phyloP scores from a whole-genome alignment of 2,797 vertebrate genomes.

The Lutjanus argentimaculatus region DNA sequence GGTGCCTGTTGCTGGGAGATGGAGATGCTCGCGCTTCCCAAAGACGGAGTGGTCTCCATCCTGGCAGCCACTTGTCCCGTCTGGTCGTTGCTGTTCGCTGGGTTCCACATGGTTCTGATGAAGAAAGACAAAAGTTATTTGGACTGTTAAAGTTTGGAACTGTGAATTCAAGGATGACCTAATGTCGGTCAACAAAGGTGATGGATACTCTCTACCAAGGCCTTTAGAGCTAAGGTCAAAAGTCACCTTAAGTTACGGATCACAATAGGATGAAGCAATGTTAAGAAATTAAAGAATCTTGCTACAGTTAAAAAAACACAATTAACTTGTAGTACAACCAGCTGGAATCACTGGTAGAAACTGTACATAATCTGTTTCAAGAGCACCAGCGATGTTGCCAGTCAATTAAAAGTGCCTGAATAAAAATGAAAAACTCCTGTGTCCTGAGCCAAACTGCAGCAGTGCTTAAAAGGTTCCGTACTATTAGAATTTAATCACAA shows the following conservation, averaged over 20 bases:
- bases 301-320: no score
- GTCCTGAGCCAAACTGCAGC: not conserved
- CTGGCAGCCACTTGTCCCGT: constrained; percentile 92
- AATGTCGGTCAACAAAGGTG: not conserved
- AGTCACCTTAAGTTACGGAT: not conserved
- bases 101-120: constrained; percentile 92
- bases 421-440: no score
- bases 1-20: constrained; percentile 95
- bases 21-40: constrained; percentile 95
- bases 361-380: not conserved
- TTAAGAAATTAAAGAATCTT: no score
- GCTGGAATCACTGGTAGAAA: no score
- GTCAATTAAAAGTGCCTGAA: no score
- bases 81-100: constrained; percentile 88
- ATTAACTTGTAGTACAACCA: no score
- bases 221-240: not conserved
- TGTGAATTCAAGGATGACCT: not conserved
- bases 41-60: constrained; percentile 95
- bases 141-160: not conserved
- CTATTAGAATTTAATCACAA: not conserved
- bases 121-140: constrained; percentile 4
- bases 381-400: not conserved
- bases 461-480: not conserved
- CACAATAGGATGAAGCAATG: no score
- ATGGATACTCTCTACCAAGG: not conserved